Percentiles rank a stretch among this genome's conserved stretches.
These are phyloP conservation scores for Tetrapedia diversipes DNA, from an alignment of 2,888 invertebrate genomes.

Conservation along the genomic window DNA sequence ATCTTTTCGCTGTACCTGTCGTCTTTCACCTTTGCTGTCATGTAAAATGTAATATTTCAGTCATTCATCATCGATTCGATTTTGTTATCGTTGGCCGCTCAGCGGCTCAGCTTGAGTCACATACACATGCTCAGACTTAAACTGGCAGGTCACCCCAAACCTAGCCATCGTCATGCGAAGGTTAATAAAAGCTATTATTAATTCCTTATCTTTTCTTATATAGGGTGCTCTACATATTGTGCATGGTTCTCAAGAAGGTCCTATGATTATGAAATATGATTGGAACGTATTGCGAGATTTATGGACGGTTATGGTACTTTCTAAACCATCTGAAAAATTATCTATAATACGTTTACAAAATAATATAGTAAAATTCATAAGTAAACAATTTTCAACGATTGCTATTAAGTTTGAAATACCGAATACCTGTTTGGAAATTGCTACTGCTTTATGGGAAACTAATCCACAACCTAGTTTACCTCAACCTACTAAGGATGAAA, in stretches of 20 bases:
- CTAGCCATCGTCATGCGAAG: no score
- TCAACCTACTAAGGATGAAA: conserved; percentile 79
- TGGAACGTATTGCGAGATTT: conserved; percentile 89
- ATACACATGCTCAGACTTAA: no score
- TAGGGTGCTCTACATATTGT: conserved; percentile 91
- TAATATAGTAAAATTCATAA: conserved; percentile 84
- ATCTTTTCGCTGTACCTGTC: no score
- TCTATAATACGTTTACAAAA: conserved; percentile 88
- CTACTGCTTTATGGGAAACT: conserved; percentile 82
- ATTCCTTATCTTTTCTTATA: conserved; percentile 32
- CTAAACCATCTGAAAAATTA: conserved; percentile 93
- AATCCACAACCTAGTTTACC: conserved; percentile 80
- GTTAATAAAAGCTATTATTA: not conserved
- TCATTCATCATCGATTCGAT: no score
- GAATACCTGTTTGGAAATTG: conserved; percentile 84
- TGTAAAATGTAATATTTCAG: no score
- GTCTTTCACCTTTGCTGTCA: no score
- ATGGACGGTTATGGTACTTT: conserved; percentile 91
- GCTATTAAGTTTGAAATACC: conserved; percentile 86
- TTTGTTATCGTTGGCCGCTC: no score
- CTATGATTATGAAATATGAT: conserved; percentile 88
- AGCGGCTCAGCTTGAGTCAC: no score
- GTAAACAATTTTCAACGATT: conserved; percentile 86
- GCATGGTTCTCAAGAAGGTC: conserved; percentile 87
- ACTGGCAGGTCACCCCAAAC: no score